Evolutionary conservation across 2,797 vertebrate species (phyloP).

Genomic region (Sardinella longiceps): DNA sequence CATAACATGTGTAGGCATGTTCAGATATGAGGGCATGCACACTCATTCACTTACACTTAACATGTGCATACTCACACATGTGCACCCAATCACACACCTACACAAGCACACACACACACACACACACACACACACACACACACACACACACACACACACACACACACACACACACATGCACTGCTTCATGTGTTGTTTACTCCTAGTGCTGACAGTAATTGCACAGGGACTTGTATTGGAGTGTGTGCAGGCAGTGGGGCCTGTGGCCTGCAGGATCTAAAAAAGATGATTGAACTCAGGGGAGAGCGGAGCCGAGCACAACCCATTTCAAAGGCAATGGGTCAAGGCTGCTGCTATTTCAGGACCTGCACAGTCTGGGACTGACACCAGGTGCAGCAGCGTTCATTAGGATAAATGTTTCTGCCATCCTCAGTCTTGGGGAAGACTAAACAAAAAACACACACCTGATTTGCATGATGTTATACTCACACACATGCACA

Average conservation of each 20-base stretch:
- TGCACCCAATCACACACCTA: neutral
- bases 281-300: slow-evolving; percentile 63
- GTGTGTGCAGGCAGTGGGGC: slow-evolving; percentile 23
- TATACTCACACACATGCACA: no score
- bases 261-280: slow-evolving; percentile 57
- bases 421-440: neutral
- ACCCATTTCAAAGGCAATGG: slow-evolving; percentile 67
- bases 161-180: slow-evolving; percentile 5
- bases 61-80: neutral
- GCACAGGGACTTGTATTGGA: slow-evolving; percentile 26
- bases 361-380: slow-evolving; percentile 60
- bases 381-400: slow-evolving; percentile 62
- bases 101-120: neutral
- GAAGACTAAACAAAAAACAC: neutral
- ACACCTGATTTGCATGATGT: slow-evolving; percentile 5
- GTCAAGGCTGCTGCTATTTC: slow-evolving; percentile 75
- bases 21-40: neutral
- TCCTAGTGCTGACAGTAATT: slow-evolving; percentile 23
- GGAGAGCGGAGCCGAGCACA: slow-evolving; percentile 54
- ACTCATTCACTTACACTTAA: neutral
- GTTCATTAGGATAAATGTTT: slow-evolving; percentile 11
- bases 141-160: slow-evolving; percentile 24
- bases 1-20: neutral
- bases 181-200: slow-evolving; percentile 44
- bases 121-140: slow-evolving; percentile 1